Percentiles rank a stretch among this genome's conserved stretches.
Evolutionary conservation across 2,888 invertebrate species (phyloP).

Genomic region (Amaurobius ferox): DNA sequence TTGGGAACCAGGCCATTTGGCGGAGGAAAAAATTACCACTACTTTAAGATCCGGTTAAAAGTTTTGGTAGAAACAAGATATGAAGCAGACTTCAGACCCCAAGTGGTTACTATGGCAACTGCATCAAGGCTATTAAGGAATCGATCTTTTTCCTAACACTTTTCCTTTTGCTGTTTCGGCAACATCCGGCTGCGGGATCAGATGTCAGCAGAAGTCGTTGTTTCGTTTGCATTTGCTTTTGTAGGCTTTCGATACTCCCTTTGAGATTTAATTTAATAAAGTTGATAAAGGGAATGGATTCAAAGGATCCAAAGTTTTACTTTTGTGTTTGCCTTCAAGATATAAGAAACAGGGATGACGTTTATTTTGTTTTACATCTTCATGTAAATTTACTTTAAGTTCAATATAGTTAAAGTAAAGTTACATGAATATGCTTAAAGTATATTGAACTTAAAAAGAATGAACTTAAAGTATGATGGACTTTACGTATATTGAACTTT

Average conservation of each 20-base stretch:
- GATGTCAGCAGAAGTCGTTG: neutral
- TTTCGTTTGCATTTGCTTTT: neutral
- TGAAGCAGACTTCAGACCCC: neutral
- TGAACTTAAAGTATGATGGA: too few relatives aligned
- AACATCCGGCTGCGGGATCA: neutral
- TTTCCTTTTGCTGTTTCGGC: slow-evolving; percentile 2
- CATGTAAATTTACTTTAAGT: too few relatives aligned
- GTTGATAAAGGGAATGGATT: too few relatives aligned
- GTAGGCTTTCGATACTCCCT: neutral
- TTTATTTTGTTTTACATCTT: too few relatives aligned
- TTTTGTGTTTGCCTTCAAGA: too few relatives aligned
- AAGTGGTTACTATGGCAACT: neutral
- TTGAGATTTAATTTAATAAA: neutral
- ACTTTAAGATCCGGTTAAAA: neutral
- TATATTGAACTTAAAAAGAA: too few relatives aligned
- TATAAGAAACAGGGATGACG: too few relatives aligned
- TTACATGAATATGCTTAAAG: too few relatives aligned
- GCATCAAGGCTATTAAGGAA: slow-evolving; percentile 16
- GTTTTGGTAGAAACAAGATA: slow-evolving; percentile 9
- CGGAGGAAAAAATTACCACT: neutral
- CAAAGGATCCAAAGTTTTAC: too few relatives aligned
- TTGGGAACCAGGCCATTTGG: too few relatives aligned
- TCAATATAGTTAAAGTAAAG: too few relatives aligned
- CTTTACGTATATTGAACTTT: too few relatives aligned
- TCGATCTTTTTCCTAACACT: slow-evolving; percentile 1